Evolutionary conservation across 2,888 invertebrate genomes (phyloP).

Genomic region (Criorhina ranunculi): DNA sequence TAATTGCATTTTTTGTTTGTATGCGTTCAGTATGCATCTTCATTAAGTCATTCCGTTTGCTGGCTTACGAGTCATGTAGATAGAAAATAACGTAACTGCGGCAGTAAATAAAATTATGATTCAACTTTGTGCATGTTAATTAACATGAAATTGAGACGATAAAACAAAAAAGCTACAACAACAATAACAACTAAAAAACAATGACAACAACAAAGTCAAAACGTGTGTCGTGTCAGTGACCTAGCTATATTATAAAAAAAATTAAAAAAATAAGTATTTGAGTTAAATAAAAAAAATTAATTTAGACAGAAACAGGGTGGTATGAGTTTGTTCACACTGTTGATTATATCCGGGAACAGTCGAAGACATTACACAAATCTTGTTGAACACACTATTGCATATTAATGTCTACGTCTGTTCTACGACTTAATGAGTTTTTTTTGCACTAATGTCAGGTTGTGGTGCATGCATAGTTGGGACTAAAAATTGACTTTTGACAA

Average conservation of each 20-base stretch:
- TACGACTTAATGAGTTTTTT: too few relatives aligned
- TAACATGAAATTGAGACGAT: constrained; percentile 56
- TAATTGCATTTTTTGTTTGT: constrained; percentile 47
- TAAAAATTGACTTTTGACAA: too few relatives aligned
- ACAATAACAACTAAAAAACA: constrained; percentile 2
- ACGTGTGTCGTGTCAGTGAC: constrained; percentile 58
- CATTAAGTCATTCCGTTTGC: constrained; percentile 36
- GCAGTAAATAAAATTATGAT: constrained; percentile 60
- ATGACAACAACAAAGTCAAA: constrained; percentile 11
- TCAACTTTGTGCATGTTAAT: constrained; percentile 64
- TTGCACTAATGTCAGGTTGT: too few relatives aligned
- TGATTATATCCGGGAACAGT: too few relatives aligned
- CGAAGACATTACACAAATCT: too few relatives aligned
- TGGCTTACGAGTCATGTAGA: background rate
- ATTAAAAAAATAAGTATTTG: too few relatives aligned
- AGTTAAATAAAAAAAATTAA: background rate
- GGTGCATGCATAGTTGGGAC: too few relatives aligned
- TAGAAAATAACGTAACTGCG: constrained; percentile 24
- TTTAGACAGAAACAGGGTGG: constrained; percentile 39
- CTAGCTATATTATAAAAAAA: constrained; percentile 18
- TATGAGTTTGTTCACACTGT: background rate
- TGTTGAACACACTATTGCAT: too few relatives aligned
- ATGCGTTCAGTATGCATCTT: constrained; percentile 41
- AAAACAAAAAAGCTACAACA: constrained; percentile 24
- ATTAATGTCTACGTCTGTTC: too few relatives aligned